Evolutionary conservation across 1,140 invertebrate genomes (phyloP).

Genomic region (Myzus persicae): DNA sequence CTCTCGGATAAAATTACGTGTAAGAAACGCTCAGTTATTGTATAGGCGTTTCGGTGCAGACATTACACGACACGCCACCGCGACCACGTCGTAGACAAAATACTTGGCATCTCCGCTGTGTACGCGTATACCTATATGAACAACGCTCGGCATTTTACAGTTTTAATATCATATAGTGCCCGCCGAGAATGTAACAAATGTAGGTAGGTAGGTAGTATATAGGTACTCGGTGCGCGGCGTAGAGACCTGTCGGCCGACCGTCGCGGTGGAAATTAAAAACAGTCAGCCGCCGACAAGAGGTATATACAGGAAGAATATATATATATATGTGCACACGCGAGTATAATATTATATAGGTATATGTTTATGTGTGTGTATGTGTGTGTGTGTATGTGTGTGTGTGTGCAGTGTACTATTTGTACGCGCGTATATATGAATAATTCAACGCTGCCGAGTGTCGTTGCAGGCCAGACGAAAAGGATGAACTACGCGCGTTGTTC

Average conservation of each 20-base stretch:
- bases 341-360: neutral
- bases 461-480: neutral
- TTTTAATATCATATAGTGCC: neutral
- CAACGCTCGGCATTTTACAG: neutral
- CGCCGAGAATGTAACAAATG: neutral
- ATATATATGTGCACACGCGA: neutral
- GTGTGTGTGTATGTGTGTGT: neutral
- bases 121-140: neutral
- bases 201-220: neutral
- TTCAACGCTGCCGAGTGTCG: slow-evolving; percentile 1
- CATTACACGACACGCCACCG: no score
- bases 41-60: neutral
- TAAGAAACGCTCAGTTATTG: neutral
- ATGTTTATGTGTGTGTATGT: neutral
- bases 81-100: neutral
- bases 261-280: neutral
- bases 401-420: neutral
- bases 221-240: neutral
- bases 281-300: neutral
- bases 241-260: neutral
- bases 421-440: neutral
- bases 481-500: neutral
- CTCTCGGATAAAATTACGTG: neutral
- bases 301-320: neutral
- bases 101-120: neutral